Evolutionary conservation across 2,888 invertebrate genomes (phyloP), one percentile per base, ranked within the genome.

Genomic region (Ellobium chinense): DNA sequence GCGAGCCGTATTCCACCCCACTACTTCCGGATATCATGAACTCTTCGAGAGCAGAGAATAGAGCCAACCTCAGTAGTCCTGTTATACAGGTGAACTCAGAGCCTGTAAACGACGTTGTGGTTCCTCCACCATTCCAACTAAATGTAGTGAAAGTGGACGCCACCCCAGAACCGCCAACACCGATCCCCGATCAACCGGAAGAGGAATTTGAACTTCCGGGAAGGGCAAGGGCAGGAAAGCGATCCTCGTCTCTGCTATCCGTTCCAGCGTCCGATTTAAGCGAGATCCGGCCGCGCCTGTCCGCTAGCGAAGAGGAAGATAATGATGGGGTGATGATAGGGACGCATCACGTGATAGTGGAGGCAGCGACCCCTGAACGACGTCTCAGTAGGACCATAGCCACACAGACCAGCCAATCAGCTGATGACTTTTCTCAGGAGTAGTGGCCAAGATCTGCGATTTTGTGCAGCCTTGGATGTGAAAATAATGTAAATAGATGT

Each of bases 1-100:
- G 54, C 12, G 70, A 70, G 21, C 70, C 46, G 2, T 70, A 70
- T 54, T 27, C 46, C 9, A 70, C 70, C 12, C 70, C 70, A 24
- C 70, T 70, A 1, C 29, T 70, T 2, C 70, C 70, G 18, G 31
- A 70, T 29, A 18, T 54, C 14, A 54, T 27, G 5, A 70, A 27
- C 18, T 29, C 36, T 12, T 12, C 31, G 21, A 60, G 46, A 46
- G 18, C 7, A 12, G 46, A 46, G 46, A 46, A 46, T 12, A 7
- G 18, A 18, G 18, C 9, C 46, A 46, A 46, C 7, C 46, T 18
- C 7, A 46, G 9, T 18, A 46, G 46, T 18, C 46, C 46, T 46
- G 46, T 46, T 46, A 46, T 46, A 7, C 46, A 46, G 18, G 18
- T 46, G 18, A 46, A 46, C 46, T 46, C 46, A 12, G 46, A 46